A percentile compares a stretch with the other conserved stretches of the same genome.
These are phyloP conservation scores for Seriola aureovittata DNA, from an alignment of 2,113 vertebrate species.

Conservation along the genomic window DNA sequence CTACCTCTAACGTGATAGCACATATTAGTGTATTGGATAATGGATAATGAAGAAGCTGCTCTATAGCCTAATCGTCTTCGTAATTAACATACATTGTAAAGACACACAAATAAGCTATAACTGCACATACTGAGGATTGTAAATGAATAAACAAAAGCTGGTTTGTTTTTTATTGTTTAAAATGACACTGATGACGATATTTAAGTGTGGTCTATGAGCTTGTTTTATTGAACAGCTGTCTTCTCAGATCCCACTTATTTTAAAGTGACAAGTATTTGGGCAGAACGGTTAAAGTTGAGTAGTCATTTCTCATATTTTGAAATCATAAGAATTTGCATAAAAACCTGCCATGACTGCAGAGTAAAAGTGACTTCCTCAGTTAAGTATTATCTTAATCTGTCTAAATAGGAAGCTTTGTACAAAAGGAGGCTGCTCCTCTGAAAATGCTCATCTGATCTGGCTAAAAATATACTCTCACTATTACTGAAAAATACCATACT, in stretches of 20 bases:
- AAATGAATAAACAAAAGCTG: background rate
- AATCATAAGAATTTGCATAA: background rate
- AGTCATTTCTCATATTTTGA: background rate
- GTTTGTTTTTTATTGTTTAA: background rate
- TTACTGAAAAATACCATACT: background rate
- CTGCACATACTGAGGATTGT: background rate
- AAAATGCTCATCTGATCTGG: conserved; percentile 2
- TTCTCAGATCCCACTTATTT: background rate
- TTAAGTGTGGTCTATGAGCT: no score
- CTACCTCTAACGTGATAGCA: background rate
- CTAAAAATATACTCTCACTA: background rate
- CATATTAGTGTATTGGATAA: background rate
- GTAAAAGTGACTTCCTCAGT: background rate
- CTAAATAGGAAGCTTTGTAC: conserved; percentile 6
- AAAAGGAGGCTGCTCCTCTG: background rate
- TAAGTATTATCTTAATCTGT: background rate
- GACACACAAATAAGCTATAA: background rate
- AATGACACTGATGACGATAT: background rate
- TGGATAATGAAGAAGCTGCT: background rate
- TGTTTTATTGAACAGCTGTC: background rate
- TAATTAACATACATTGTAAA: background rate
- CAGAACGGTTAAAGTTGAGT: background rate
- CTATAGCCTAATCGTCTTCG: background rate
- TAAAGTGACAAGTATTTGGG: background rate
- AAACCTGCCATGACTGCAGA: background rate